A percentile compares a stretch with the other conserved stretches of the same genome.
phyloP scores from a whole-genome alignment of 2,797 vertebrate species.

The Gallirallus australis region DNA sequence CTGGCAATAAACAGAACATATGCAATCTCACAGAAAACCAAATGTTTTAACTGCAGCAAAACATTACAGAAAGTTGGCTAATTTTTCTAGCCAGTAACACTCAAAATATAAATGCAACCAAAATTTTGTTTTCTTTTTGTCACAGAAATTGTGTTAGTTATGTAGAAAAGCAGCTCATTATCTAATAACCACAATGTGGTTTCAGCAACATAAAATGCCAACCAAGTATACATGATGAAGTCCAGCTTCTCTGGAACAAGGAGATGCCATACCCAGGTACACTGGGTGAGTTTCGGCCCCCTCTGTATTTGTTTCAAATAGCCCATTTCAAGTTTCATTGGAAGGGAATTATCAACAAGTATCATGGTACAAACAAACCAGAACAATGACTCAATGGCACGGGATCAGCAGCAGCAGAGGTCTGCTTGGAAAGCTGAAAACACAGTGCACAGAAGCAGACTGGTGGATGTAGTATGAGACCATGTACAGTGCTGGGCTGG shows the following conservation, averaged over 20 bases:
- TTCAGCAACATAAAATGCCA: conserved; percentile 25
- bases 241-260: conserved; percentile 25
- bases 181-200: neutral
- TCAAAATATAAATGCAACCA: neutral
- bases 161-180: conserved; percentile 25
- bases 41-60: conserved; percentile 34
- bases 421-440: conserved; percentile 5
- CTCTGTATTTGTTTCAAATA: neutral
- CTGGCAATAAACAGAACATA: conserved; percentile 9
- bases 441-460: neutral
- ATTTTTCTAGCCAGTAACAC: conserved; percentile 40
- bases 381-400: neutral
- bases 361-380: conserved; percentile 1
- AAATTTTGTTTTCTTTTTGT: neutral
- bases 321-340: neutral
- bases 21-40: neutral
- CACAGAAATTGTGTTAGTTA: neutral
- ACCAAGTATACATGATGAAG: neutral
- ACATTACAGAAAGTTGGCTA: neutral
- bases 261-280: neutral
- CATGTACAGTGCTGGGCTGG: neutral
- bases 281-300: neutral
- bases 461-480: neutral
- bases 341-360: conserved; percentile 12
- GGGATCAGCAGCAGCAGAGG: conserved; percentile 43